phyloP scores from a whole-genome alignment of 2,797 vertebrate genomes.

The Agapornis canus region DNA sequence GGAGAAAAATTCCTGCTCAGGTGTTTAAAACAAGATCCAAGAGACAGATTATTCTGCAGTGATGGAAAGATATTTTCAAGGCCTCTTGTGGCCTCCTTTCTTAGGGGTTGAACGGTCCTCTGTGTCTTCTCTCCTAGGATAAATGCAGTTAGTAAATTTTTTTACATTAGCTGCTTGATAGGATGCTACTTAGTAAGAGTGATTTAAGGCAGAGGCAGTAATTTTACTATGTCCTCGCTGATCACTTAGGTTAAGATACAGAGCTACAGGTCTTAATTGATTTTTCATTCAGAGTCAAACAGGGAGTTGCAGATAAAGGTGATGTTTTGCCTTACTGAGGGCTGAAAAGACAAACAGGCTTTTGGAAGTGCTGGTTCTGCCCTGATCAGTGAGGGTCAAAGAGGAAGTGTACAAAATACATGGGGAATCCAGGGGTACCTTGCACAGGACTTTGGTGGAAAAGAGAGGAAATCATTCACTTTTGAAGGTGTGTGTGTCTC shows the following conservation, averaged over 20 bases:
- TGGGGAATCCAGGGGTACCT: not conserved
- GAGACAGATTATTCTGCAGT: not conserved
- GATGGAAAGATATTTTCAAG: not conserved
- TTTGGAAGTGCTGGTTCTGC: not conserved
- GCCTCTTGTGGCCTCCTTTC: not conserved
- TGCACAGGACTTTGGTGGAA: not conserved
- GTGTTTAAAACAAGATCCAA: not conserved
- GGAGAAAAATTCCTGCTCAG: not conserved
- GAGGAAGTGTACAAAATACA: not conserved
- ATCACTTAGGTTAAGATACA: not conserved
- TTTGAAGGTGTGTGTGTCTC: not conserved
- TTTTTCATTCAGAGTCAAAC: not conserved
- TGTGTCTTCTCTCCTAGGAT: not conserved
- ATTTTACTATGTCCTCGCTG: not conserved
- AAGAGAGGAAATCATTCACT: fast-evolving
- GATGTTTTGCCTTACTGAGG: not conserved
- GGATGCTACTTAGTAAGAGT: not conserved
- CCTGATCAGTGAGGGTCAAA: not conserved
- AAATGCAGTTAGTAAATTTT: not conserved
- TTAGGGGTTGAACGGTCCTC: not conserved
- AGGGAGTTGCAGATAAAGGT: not conserved
- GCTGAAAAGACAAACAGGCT: not conserved
- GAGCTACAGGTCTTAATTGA: not conserved
- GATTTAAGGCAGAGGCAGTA: not conserved
- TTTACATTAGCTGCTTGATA: not conserved